phyloP scores from a whole-genome alignment of 2,888 invertebrate species.

The Euplagia quadripunctaria region DNA sequence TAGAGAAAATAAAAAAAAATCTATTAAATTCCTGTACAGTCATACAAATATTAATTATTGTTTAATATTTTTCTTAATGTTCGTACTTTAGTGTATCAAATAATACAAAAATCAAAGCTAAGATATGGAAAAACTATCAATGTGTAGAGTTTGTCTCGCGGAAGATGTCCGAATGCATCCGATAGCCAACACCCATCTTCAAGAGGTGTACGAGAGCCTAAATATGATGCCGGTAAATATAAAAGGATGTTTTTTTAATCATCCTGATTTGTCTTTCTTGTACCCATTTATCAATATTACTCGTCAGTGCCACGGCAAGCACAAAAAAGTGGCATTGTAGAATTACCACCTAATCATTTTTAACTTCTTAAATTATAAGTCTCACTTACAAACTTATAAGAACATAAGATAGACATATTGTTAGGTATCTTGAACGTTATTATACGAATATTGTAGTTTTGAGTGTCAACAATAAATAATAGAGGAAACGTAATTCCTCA shows the following conservation, averaged over 20 bases:
- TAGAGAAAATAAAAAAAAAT: neutral
- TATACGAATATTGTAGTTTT: neutral
- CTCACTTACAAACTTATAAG: too few relatives aligned
- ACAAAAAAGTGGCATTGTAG: too few relatives aligned
- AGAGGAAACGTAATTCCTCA: too few relatives aligned
- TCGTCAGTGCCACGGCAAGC: too few relatives aligned
- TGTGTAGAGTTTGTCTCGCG: constrained; percentile 7
- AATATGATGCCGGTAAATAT: neutral
- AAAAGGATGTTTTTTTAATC: neutral
- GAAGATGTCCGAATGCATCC: constrained; percentile 3
- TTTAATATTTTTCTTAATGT: neutral
- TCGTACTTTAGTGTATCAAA: neutral
- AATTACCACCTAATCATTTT: too few relatives aligned
- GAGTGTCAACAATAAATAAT: neutral
- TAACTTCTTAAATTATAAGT: too few relatives aligned
- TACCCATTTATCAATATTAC: too few relatives aligned
- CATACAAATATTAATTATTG: neutral
- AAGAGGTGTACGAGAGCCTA: constrained; percentile 1
- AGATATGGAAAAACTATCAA: neutral
- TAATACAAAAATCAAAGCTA: too few relatives aligned
- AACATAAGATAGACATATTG: too few relatives aligned
- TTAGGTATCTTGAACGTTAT: too few relatives aligned
- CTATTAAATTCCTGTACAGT: neutral
- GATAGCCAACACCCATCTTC: neutral
- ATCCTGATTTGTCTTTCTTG: too few relatives aligned